Evolutionary conservation across 2,888 invertebrate species (phyloP).

Genomic region (Gibbula magus): DNA sequence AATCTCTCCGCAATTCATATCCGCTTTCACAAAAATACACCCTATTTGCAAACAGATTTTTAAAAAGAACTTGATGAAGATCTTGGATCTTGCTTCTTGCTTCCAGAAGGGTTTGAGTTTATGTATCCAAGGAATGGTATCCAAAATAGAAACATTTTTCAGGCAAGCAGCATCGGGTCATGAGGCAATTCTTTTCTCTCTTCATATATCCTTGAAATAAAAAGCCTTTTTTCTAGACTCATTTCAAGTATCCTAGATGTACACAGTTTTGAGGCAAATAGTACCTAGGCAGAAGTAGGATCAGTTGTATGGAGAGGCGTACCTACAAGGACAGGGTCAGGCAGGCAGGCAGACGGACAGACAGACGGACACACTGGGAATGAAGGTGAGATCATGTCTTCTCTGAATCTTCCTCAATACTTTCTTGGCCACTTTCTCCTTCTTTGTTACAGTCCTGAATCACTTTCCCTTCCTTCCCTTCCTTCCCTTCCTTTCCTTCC

Average conservation of each 20-base stretch:
- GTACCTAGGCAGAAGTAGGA: background rate
- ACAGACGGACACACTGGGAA: background rate
- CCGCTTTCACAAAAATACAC: too few relatives aligned
- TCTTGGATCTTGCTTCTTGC: too few relatives aligned
- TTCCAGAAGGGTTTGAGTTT: too few relatives aligned
- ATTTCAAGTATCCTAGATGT: background rate
- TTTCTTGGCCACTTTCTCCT: background rate
- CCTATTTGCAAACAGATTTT: too few relatives aligned
- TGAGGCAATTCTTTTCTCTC: too few relatives aligned
- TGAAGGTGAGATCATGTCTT: constrained; percentile 5
- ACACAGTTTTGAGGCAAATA: background rate
- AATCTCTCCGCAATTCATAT: too few relatives aligned
- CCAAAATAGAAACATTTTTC: too few relatives aligned
- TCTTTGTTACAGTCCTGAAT: background rate
- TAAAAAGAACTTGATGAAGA: too few relatives aligned
- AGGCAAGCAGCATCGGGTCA: too few relatives aligned
- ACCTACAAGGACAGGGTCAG: background rate
- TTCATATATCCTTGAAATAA: too few relatives aligned
- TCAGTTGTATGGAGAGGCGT: background rate
- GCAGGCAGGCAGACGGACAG: background rate
- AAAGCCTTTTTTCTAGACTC: too few relatives aligned
- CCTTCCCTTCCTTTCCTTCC: background rate
- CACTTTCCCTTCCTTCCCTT: background rate
- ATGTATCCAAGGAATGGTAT: too few relatives aligned
- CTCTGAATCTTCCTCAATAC: background rate